Evolutionary conservation across 2,888 invertebrate genomes (phyloP).

Genomic region (Yponomeuta cagnagella): DNA sequence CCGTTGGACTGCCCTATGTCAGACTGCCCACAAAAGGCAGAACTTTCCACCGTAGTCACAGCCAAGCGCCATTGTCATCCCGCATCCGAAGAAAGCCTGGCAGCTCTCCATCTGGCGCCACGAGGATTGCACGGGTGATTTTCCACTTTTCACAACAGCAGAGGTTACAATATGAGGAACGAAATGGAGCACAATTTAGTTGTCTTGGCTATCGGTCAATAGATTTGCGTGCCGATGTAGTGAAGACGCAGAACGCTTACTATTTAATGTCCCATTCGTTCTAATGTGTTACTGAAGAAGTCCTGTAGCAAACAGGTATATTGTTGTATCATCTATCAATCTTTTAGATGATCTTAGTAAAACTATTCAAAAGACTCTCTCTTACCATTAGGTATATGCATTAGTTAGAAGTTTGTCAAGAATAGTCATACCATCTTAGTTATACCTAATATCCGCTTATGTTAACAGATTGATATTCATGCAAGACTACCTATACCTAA

Average conservation of each 20-base stretch:
- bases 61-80: constrained; percentile 19
- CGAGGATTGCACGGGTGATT: constrained; percentile 37
- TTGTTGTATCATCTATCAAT: too few relatives aligned
- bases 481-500: neutral
- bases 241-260: neutral
- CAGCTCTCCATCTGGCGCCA: constrained; percentile 55
- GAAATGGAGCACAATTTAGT: constrained; percentile 19
- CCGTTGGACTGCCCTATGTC: neutral
- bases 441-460: too few relatives aligned
- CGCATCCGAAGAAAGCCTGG: constrained; percentile 39
- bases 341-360: too few relatives aligned
- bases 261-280: neutral
- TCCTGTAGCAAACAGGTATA: too few relatives aligned
- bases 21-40: constrained; percentile 7
- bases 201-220: constrained; percentile 27
- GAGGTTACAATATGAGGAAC: constrained; percentile 21
- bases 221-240: neutral
- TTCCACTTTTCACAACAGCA: constrained; percentile 46
- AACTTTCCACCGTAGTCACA: neutral
- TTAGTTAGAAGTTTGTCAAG: too few relatives aligned
- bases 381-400: too few relatives aligned
- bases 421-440: too few relatives aligned
- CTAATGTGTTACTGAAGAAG: neutral
- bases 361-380: too few relatives aligned
- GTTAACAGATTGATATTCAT: too few relatives aligned